Percentiles rank a stretch among this genome's conserved stretches.
Conservation (phyloP, 2,888 invertebrate genomes). For the Agelastica alni region DNA sequence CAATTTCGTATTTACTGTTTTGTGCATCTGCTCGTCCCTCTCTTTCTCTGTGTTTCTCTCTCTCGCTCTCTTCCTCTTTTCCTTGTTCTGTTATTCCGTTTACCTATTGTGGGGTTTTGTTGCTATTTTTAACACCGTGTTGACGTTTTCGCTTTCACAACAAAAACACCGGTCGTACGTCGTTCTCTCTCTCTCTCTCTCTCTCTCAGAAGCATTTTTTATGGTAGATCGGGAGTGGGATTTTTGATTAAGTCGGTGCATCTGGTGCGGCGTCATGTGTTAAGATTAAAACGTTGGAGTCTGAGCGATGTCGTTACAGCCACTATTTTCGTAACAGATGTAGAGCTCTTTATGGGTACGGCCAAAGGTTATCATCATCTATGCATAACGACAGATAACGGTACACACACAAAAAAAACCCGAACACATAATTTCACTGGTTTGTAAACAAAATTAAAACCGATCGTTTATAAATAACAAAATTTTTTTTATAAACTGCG, state of each 20-base stretch:
- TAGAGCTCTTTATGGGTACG: no score
- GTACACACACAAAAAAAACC: no score
- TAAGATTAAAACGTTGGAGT: conserved; percentile 2
- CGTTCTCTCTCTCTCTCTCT: neutral
- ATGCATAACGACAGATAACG: no score
- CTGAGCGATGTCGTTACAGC: neutral
- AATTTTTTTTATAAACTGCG: no score
- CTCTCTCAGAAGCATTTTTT: conserved; percentile 1
- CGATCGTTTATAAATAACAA: no score
- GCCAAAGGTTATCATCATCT: no score
- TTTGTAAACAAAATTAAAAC: no score
- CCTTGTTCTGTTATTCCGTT: conserved; percentile 11
- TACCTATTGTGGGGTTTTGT: conserved; percentile 18
- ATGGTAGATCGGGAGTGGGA: conserved; percentile 1
- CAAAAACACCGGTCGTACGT: conserved; percentile 1
- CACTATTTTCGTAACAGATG: conserved; percentile 5
- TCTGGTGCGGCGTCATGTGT: conserved; percentile 1
- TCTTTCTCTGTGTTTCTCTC: no score
- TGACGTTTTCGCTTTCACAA: conserved; percentile 15
- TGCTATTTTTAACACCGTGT: conserved; percentile 22
- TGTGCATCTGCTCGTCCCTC: conserved; percentile 2
- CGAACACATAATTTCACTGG: no score
- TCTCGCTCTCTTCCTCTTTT: neutral
- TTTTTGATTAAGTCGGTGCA: conserved; percentile 1
- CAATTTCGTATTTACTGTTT: conserved; percentile 50